A percentile compares a stretch with the other conserved stretches of the same genome.
Conservation (phyloP, 2,797 vertebrate genomes). For the Pipistrellus kuhlii region DNA sequence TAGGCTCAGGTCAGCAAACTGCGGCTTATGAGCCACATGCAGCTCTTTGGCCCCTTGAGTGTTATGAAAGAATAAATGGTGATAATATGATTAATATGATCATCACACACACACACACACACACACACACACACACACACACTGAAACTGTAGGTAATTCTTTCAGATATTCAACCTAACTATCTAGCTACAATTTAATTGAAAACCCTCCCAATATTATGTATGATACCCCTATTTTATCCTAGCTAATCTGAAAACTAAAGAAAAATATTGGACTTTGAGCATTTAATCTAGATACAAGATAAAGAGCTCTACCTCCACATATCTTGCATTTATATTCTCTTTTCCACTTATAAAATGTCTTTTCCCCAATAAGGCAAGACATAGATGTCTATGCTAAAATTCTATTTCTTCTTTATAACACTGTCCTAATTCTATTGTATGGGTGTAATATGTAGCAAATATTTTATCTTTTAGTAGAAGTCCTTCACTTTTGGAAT, state of each 20-base stretch:
- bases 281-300: slow-evolving; percentile 50
- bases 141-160: slow-evolving; percentile 4
- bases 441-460: background rate
- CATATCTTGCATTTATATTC: background rate
- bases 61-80: no score
- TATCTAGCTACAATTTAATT: background rate
- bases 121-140: background rate
- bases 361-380: slow-evolving; percentile 7
- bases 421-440: background rate
- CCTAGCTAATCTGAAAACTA: slow-evolving; percentile 49
- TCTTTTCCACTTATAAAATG: slow-evolving; percentile 8
- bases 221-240: background rate
- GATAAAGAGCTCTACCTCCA: background rate
- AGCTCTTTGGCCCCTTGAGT: no score
- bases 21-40: no score
- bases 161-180: slow-evolving; percentile 4
- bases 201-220: background rate
- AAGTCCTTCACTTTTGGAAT: slow-evolving; percentile 24
- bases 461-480: slow-evolving; percentile 51
- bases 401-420: slow-evolving; percentile 32
- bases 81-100: no score
- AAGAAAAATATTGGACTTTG: slow-evolving; percentile 33
- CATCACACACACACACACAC: background rate
- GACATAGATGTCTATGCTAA: background rate
- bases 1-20: background rate